These are phyloP conservation scores for Tursiops truncatus DNA, from an alignment of 2,113 vertebrate genomes.

Conservation along the genomic window DNA sequence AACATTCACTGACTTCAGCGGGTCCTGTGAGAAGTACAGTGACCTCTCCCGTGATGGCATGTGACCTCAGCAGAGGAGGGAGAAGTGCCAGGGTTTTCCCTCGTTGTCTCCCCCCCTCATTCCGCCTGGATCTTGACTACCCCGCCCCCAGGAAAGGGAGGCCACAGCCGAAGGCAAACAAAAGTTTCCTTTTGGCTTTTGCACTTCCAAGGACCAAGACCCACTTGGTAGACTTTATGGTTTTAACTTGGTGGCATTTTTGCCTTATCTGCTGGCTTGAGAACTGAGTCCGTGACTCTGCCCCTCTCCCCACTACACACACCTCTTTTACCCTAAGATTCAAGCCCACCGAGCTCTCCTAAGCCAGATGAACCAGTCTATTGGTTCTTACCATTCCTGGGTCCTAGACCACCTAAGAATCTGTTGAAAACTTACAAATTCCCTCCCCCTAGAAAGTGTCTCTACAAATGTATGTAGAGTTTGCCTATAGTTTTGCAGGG, in stretches of 20 bases:
- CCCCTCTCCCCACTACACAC: rapidly evolving
- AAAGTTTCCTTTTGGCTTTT: not conserved
- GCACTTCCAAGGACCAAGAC: not conserved
- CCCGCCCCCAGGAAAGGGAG: not conserved
- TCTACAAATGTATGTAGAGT: not conserved
- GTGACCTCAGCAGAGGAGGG: not conserved
- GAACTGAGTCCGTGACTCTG: not conserved
- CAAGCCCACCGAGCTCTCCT: not conserved
- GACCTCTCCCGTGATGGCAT: not conserved
- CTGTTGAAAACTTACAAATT: not conserved
- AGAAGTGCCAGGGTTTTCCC: not conserved
- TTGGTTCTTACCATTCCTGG: not conserved
- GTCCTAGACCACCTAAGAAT: not conserved
- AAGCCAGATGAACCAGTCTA: not conserved
- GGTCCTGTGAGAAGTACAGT: not conserved
- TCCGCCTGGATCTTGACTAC: not conserved
- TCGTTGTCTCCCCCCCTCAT: not conserved
- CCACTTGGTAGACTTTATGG: not conserved
- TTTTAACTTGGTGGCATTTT: not conserved
- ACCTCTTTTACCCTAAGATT: not conserved
- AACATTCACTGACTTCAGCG: not conserved
- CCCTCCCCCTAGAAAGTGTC: not conserved
- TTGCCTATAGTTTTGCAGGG: not conserved
- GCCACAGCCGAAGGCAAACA: not conserved
- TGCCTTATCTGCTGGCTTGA: not conserved